A percentile compares a stretch with the other conserved stretches of the same genome.
phyloP scores from a whole-genome alignment of 1,140 invertebrate species.

The Leguminivora glycinivorella region DNA sequence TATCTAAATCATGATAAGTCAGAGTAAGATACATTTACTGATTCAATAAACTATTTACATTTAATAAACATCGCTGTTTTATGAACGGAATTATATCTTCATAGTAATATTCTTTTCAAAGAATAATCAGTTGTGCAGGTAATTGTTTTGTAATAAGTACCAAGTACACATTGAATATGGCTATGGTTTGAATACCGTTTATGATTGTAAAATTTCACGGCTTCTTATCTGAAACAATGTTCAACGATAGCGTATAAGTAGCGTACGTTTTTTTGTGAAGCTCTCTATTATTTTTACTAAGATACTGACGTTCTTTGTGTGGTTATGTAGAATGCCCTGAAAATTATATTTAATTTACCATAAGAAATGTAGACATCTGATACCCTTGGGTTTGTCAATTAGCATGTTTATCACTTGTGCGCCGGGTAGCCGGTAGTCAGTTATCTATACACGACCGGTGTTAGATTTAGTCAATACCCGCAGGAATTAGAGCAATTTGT shows the following conservation, averaged over 20 bases:
- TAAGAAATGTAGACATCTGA: no score
- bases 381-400: no score
- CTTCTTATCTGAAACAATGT: not conserved
- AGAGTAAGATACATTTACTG: no score
- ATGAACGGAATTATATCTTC: not conserved
- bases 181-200: not conserved
- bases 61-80: no score
- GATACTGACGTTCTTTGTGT: not conserved
- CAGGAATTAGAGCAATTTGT: no score
- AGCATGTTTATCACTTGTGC: no score
- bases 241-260: not conserved
- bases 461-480: no score
- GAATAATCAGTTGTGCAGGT: not conserved
- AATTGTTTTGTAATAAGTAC: constrained; percentile 1
- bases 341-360: no score
- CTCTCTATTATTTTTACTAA: not conserved
- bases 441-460: no score
- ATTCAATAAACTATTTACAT: not conserved
- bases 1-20: no score
- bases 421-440: no score
- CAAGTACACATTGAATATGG: not conserved
- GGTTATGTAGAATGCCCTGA: no score
- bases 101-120: not conserved
- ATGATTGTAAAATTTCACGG: not conserved
- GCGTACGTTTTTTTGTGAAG: not conserved